Evolutionary conservation across 2,113 vertebrate genomes (phyloP), one percentile per base, ranked within the genome.

Genomic region (Ptilonorhynchus violaceus): DNA sequence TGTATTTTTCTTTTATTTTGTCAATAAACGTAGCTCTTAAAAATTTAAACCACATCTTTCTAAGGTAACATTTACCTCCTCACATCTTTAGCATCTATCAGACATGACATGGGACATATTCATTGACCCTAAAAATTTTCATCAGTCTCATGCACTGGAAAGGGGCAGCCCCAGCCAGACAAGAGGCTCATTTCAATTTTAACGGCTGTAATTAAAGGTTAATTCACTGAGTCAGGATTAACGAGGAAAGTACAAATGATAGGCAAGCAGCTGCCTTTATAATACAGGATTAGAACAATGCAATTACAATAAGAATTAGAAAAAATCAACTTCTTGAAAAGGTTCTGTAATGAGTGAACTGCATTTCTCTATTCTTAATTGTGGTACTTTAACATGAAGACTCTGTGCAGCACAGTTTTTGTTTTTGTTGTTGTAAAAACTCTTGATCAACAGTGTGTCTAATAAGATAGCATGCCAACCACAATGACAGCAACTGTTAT

Each of bases 161-260:
- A 96, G 98, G 98, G 97, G 96, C 97, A 97, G 98, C 98, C 96
- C 97, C 76, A 97, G 97, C 97, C 95, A 98, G 98, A 98, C 98
- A 98, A 98, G 98, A 98, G 98, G 97, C 98, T 99, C 98, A 98
- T 99, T 99, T 99, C 98, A 99, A 99, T 99, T 99, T 99, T 98
- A 98, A 98, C 98, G 97, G 98, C 98, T 98, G 97, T 99, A 99
- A 99, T 98, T 99, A 98, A 99, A 98, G 99, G 99, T 99, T 99
- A 99, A 99, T 99, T 99, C 98, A 98, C 97, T 98, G 99, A 99
- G 99, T 99, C 98, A 98, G 98, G 98, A 99, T 99, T 99, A 99
- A 99, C 98, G 98, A 99, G 99, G 98, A 98, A 99, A 98, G 99
- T 98, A 98, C 99, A 98, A 98, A 99, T 99, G 99, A 99, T 99